Evolutionary conservation across 2,797 vertebrate species (phyloP).

Genomic region (Artibeus jamaicensis): DNA sequence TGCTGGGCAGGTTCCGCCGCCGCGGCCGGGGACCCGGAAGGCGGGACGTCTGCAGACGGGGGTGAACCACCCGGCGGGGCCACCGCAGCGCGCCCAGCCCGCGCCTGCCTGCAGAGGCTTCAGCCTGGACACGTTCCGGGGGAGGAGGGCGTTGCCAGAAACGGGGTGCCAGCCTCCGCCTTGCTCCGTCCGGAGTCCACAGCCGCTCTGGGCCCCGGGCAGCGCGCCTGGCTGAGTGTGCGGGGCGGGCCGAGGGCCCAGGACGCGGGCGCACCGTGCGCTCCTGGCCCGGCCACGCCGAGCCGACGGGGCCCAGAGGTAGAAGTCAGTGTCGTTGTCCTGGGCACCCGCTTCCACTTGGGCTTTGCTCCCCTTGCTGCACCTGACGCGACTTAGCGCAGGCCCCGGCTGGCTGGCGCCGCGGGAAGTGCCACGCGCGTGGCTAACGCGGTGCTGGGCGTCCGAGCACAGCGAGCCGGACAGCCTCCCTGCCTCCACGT

Average conservation of each 20-base stretch:
- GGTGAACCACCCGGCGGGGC: not conserved
- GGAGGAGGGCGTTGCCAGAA: not conserved
- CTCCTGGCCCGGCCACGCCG: not conserved
- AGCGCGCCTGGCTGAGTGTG: not conserved
- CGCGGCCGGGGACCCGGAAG: not conserved
- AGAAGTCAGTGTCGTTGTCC: not conserved
- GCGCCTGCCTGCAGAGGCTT: not conserved
- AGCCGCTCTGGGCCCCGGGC: not conserved
- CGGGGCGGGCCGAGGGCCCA: not conserved
- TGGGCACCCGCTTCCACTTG: not conserved
- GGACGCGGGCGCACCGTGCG: not conserved
- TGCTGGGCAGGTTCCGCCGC: not conserved
- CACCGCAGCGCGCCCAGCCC: not conserved
- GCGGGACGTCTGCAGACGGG: not conserved
- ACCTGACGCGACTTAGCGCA: not conserved
- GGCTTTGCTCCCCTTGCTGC: not conserved
- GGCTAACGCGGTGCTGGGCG: not conserved
- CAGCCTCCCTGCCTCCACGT: not conserved
- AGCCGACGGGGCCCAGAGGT: not conserved
- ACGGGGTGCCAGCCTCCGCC: not conserved
- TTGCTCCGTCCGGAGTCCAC: not conserved
- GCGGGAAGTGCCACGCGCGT: not conserved
- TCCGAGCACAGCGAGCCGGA: not conserved
- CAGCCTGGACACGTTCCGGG: not conserved
- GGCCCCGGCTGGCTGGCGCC: not conserved